Evolutionary conservation across 2,113 vertebrate species (phyloP).

Genomic region (Brachyhypopomus occidentalis): DNA sequence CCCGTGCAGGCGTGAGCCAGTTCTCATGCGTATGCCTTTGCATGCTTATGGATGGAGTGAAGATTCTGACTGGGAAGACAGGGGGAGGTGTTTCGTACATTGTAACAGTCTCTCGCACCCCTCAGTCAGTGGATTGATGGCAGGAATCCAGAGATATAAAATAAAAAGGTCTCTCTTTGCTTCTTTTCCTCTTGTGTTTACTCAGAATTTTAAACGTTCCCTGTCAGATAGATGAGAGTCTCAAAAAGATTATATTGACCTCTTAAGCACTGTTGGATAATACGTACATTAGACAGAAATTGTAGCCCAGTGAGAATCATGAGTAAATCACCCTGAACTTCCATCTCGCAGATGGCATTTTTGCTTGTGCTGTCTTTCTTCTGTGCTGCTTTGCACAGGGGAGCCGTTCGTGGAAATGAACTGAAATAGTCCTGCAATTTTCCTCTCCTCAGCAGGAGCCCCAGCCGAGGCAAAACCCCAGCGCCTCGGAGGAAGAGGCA

Average conservation of each 20-base stretch:
- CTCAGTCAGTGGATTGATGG: background rate
- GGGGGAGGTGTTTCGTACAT: background rate
- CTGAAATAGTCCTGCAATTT: slow-evolving; percentile 14
- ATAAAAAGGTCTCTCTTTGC: background rate
- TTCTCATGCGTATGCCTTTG: background rate
- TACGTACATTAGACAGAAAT: background rate
- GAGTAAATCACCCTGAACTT: background rate
- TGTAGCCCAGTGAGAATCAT: background rate
- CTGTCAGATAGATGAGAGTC: background rate
- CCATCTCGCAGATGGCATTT: slow-evolving; percentile 8
- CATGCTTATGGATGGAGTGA: background rate
- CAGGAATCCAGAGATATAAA: background rate
- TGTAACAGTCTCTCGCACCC: background rate
- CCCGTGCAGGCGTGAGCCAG: slow-evolving; percentile 16
- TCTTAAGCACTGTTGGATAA: slow-evolving; percentile 1
- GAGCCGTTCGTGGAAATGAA: slow-evolving; percentile 3
- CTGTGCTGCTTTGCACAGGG: background rate
- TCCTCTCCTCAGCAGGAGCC: background rate
- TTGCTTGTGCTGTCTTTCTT: background rate
- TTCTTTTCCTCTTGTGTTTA: background rate
- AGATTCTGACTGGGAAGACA: background rate
- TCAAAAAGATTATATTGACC: background rate
- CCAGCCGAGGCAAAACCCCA: background rate
- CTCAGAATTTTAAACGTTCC: background rate
- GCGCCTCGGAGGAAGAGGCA: background rate